Conservation (phyloP, 2,113 vertebrate genomes). For the Ciconia maguari region DNA sequence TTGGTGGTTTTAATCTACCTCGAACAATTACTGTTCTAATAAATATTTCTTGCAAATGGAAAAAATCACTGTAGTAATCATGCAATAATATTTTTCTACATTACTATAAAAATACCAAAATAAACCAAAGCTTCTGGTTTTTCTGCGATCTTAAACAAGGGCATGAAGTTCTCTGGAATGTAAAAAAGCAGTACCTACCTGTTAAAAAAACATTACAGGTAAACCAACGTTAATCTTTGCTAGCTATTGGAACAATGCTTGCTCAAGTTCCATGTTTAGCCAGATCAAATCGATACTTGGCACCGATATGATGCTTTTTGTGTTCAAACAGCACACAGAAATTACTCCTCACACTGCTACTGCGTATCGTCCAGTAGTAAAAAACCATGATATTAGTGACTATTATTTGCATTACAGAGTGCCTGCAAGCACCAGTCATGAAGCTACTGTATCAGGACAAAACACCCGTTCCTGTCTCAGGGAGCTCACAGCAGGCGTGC, state of each 20-base stretch:
- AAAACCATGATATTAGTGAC: accelerated
- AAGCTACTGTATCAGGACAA: background rate
- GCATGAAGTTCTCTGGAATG: background rate
- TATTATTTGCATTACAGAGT: background rate
- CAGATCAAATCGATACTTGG: background rate
- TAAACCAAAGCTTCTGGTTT: background rate
- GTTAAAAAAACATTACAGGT: background rate
- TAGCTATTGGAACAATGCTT: background rate
- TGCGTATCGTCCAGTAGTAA: background rate
- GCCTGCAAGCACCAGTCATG: background rate
- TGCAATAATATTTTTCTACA: background rate
- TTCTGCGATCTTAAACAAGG: background rate
- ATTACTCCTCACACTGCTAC: background rate
- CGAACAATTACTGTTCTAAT: background rate
- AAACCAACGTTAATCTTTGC: background rate
- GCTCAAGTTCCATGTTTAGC: background rate
- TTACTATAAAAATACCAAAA: background rate
- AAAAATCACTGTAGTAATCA: background rate
- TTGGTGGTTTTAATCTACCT: constrained; percentile 10
- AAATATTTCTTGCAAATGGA: constrained; percentile 1
- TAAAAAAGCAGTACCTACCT: background rate
- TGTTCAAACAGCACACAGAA: background rate
- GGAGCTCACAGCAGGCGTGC: accelerated
- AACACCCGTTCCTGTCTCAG: background rate
- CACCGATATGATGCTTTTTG: background rate